These are phyloP conservation scores for Gavialis gangeticus DNA, from an alignment of 2,113 vertebrate species.

Conservation along the genomic window DNA sequence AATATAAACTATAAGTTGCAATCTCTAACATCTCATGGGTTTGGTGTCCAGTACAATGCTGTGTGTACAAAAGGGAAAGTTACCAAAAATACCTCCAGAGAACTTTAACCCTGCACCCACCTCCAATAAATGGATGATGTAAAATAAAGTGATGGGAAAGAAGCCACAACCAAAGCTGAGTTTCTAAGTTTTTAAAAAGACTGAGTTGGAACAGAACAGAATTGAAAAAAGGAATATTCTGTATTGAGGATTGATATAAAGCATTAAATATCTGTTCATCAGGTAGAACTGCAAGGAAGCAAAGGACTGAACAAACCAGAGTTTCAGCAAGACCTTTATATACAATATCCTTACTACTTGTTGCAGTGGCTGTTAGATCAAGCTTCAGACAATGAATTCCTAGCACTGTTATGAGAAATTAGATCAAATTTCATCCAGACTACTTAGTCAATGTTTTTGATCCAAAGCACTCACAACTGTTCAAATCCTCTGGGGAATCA, in stretches of 20 bases:
- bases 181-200: background rate
- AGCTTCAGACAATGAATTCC: background rate
- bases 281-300: background rate
- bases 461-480: background rate
- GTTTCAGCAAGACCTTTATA: background rate
- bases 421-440: background rate
- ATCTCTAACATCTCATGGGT: background rate
- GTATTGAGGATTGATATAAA: background rate
- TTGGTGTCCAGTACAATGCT: constrained; percentile 4
- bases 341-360: background rate
- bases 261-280: background rate
- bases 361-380: background rate
- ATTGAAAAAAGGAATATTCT: background rate
- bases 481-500: background rate
- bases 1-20: constrained; percentile 50
- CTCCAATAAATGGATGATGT: background rate
- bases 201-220: background rate
- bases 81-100: background rate
- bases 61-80: background rate
- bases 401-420: rapidly evolving
- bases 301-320: background rate
- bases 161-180: background rate
- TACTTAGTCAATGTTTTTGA: background rate
- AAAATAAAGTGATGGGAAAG: background rate
- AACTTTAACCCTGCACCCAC: background rate